Evolutionary conservation across 2,113 vertebrate species (phyloP).

Genomic region (Speoplatyrhinus poulsoni): DNA sequence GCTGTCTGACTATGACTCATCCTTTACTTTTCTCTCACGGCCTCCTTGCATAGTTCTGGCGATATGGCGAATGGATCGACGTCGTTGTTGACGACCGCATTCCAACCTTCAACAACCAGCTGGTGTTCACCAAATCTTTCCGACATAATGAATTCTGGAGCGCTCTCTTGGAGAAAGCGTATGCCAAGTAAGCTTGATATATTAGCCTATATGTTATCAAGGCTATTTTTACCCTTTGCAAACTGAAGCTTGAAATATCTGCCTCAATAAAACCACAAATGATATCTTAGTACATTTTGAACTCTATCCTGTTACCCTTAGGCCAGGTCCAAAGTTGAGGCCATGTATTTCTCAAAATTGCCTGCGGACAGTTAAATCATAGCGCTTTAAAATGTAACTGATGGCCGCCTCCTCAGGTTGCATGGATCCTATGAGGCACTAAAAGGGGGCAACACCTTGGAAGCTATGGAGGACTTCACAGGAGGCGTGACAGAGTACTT

Average conservation of each 20-base stretch:
- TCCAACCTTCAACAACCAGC: constrained; percentile 90
- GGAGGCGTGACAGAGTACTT: constrained; percentile 96
- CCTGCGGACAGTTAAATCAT: constrained; percentile 7
- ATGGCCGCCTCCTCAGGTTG: constrained; percentile 77
- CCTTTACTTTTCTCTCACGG: not conserved
- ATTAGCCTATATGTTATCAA: not conserved
- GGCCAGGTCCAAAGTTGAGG: not conserved
- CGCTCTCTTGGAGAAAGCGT: constrained; percentile 95
- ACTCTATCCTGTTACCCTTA: not conserved
- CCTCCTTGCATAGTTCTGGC: constrained; percentile 86
- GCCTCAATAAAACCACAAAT: too few relatives aligned
- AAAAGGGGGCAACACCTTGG: constrained; percentile 94
- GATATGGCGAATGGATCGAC: constrained; percentile 95
- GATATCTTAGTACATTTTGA: too few relatives aligned
- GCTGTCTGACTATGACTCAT: not conserved
- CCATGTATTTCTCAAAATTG: constrained; percentile 16
- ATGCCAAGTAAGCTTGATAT: constrained; percentile 87
- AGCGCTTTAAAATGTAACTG: constrained; percentile 1
- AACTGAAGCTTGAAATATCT: not conserved
- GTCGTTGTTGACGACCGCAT: constrained; percentile 94
- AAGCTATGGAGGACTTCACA: constrained; percentile 99
- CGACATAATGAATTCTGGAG: constrained; percentile 98
- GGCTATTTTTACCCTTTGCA: constrained; percentile 8
- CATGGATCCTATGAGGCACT: constrained; percentile 96
- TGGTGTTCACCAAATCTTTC: constrained; percentile 95